Percentiles rank a stretch among this genome's conserved stretches.
These are phyloP conservation scores for Drosophila phalerata DNA, from an alignment of 2,888 invertebrate species.

Conservation along the genomic window DNA sequence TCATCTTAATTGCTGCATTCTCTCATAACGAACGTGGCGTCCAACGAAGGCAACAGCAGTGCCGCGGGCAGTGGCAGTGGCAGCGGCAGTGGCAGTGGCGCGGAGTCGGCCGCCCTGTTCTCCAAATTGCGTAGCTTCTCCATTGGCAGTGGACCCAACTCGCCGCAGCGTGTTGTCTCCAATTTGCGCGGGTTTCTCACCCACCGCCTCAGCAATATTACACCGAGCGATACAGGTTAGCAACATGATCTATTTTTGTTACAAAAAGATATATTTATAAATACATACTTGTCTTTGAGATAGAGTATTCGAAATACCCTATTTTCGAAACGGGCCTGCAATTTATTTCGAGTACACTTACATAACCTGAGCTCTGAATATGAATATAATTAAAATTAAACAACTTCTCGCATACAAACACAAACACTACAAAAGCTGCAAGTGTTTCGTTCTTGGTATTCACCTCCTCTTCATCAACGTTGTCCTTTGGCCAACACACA, in stretches of 20 bases:
- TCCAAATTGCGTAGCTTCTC: conserved; percentile 89
- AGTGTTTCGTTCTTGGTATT: conserved; percentile 55
- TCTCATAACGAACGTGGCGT: conserved; percentile 85
- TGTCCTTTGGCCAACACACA: conserved; percentile 54
- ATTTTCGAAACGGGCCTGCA: neutral
- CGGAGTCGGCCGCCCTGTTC: conserved; percentile 88
- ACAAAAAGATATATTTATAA: neutral
- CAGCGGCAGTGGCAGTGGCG: conserved; percentile 82
- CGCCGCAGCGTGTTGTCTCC: conserved; percentile 90
- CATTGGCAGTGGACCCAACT: conserved; percentile 89
- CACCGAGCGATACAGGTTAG: conserved; percentile 91
- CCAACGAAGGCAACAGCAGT: conserved; percentile 84
- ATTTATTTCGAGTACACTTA: conserved; percentile 54
- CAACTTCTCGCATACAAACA: conserved; percentile 69
- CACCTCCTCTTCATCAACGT: conserved; percentile 22
- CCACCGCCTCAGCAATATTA: conserved; percentile 89
- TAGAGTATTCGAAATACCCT: conserved; percentile 1
- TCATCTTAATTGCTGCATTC: conserved; percentile 30
- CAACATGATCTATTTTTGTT: neutral
- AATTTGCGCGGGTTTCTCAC: conserved; percentile 91
- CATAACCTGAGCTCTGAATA: conserved; percentile 56
- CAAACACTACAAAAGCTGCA: conserved; percentile 45
- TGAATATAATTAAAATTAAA: conserved; percentile 75
- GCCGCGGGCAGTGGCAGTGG: conserved; percentile 75
- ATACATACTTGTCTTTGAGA: neutral